phyloP scores from a whole-genome alignment of 2,797 vertebrate species.

The Manis pentadactyla region DNA sequence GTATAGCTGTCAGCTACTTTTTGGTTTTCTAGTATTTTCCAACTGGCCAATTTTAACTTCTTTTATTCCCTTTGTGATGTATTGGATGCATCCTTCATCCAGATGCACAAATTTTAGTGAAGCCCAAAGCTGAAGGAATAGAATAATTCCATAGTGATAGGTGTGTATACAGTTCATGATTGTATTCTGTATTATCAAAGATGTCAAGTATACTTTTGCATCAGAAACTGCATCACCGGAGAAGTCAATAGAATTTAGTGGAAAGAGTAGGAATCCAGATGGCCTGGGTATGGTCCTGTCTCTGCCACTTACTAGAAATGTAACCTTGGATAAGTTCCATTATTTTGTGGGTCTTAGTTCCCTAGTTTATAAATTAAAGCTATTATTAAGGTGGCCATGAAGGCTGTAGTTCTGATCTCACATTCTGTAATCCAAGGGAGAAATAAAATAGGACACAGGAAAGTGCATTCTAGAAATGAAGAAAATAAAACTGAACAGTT shows the following conservation, averaged over 20 bases:
- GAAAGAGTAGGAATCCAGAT: not conserved
- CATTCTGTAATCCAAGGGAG: not conserved
- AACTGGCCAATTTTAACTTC: not conserved
- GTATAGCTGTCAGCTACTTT: not conserved
- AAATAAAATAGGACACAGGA: not conserved
- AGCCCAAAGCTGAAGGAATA: not conserved
- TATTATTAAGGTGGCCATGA: not conserved
- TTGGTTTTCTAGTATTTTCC: slow-evolving; percentile 31
- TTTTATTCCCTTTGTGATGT: not conserved
- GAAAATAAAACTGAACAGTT: not conserved
- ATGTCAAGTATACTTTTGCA: not conserved
- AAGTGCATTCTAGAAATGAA: not conserved
- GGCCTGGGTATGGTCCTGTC: not conserved
- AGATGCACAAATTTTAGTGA: not conserved
- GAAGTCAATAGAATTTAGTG: not conserved
- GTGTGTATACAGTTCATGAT: not conserved
- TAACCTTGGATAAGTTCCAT: not conserved
- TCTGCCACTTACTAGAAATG: not conserved
- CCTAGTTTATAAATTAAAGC: not conserved
- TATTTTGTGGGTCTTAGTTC: slow-evolving; percentile 1
- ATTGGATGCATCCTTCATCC: not conserved
- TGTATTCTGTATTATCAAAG: not conserved
- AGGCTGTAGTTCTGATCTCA: not conserved
- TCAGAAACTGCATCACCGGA: not conserved
- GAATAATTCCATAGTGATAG: not conserved